These are phyloP conservation scores for Dreissena rostriformis DNA, from an alignment of 1,140 invertebrate species.

Conservation along the genomic window DNA sequence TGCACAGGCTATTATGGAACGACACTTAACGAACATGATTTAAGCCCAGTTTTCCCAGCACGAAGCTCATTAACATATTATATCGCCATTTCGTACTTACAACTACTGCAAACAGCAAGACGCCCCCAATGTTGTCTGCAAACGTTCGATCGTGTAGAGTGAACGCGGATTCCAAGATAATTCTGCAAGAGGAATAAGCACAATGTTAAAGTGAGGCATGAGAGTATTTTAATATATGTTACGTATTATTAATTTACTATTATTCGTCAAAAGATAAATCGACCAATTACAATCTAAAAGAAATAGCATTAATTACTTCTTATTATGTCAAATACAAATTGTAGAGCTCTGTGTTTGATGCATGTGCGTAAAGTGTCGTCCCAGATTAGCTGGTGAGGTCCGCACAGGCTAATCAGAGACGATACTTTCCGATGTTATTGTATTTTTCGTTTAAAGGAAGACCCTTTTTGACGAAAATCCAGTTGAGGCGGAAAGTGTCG, in stretches of 20 bases:
- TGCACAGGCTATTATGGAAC: too few relatives aligned
- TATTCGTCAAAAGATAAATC: not conserved
- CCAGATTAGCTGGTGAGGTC: too few relatives aligned
- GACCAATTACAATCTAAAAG: not conserved
- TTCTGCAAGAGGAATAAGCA: slow-evolving; percentile 81
- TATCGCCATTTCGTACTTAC: too few relatives aligned
- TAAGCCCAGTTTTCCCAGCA: too few relatives aligned
- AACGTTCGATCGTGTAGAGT: slow-evolving; percentile 98
- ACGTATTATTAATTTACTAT: not conserved
- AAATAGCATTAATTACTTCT: not conserved
- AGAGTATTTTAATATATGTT: not conserved
- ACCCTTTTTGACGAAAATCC: too few relatives aligned
- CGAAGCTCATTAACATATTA: too few relatives aligned
- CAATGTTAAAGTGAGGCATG: not conserved
- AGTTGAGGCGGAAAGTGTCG: too few relatives aligned
- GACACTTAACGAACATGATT: too few relatives aligned
- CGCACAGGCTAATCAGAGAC: too few relatives aligned
- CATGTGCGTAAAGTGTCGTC: too few relatives aligned
- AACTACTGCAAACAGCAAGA: slow-evolving; percentile 96
- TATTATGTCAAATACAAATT: not conserved
- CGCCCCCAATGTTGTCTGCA: slow-evolving; percentile 97
- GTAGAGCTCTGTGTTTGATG: not conserved
- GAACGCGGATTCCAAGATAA: slow-evolving; percentile 98
- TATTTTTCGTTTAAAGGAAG: too few relatives aligned
- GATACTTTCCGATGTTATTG: too few relatives aligned